Base-by-base conservation (phyloP, 2,113 vertebrate species). In the Nymphicus hollandicus region DNA sequence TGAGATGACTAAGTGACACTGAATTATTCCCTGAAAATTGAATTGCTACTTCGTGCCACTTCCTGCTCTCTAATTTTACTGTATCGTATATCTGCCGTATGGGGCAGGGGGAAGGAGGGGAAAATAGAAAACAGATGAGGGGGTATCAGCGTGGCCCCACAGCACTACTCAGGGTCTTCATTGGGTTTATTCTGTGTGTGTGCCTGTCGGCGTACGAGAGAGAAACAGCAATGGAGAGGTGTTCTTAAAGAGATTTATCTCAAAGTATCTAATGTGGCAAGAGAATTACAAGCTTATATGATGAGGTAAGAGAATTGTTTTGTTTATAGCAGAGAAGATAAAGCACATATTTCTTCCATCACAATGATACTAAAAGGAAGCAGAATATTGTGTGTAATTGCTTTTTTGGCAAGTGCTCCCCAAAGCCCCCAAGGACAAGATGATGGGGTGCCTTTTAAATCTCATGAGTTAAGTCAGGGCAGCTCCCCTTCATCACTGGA, bases 61-160 rank as follows among this genome's bases (percentile, higher is more conserved):
- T 89, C 84, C 89, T 91, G 90, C 56, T 74, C 88, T 71, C 16
- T 81, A 64, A 84, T 78, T 71, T 49, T 81, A 52, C 80, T 61
- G 80, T 56, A 56, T 82, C 60, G 0, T 47, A 9, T 88, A 76
- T 89, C 93, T 87, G 60, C 83, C 86, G 20, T n/a, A 47, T 4
- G n/a, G 91, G 58, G 46, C 39, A 68, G 50, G 71, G 64, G 41
- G 28, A 85, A 81, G 37, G 82, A 82, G 47, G 29, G 33, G 44
- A 44, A 88, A 96, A 96, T 84, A 86, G 47, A 47, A 96, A 93
- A 68, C 92, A 96, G 93, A 93, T 88, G 80, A 52, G 11, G 56
- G 78, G 80, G 53, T 89, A 86, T 55, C 90, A 88, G 71, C 66
- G 82, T 49, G 63, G 70, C 58, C 85, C 74, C 55, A 17, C 0